Evolutionary conservation across 2,888 invertebrate species (phyloP).

Genomic region (Aporophyla nigra): DNA sequence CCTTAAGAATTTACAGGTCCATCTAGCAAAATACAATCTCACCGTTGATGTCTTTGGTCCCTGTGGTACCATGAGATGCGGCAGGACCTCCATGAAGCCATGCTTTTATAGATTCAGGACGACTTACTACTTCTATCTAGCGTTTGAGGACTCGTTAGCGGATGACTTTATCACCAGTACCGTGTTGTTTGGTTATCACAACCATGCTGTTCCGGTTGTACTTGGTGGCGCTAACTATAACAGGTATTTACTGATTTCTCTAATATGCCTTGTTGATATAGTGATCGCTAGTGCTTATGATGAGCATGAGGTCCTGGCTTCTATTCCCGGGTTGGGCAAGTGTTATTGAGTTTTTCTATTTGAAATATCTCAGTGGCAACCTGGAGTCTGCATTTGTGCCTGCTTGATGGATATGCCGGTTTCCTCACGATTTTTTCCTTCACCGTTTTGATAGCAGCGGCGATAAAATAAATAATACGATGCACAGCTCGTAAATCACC

Average conservation of each 20-base stretch:
- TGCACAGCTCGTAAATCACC: no score
- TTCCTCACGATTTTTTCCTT: no score
- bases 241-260: conserved; percentile 69
- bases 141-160: conserved; percentile 94
- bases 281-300: no score
- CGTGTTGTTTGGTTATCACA: conserved; percentile 90
- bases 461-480: no score
- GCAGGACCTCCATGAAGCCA: conserved; percentile 74
- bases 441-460: no score
- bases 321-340: no score
- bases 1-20: conserved; percentile 79
- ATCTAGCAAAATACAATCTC: conserved; percentile 82
- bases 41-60: conserved; percentile 89
- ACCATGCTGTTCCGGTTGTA: conserved; percentile 92
- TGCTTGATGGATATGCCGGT: no score
- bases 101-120: conserved; percentile 85
- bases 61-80: conserved; percentile 85
- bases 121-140: conserved; percentile 93
- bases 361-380: no score
- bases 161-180: conserved; percentile 82
- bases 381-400: no score
- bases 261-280: no score
- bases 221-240: conserved; percentile 92
- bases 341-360: no score
- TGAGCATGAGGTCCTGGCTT: no score